These are phyloP conservation scores for Hypocryptadius cinnamomeus DNA, from an alignment of 2,113 vertebrate genomes.

Conservation along the genomic window DNA sequence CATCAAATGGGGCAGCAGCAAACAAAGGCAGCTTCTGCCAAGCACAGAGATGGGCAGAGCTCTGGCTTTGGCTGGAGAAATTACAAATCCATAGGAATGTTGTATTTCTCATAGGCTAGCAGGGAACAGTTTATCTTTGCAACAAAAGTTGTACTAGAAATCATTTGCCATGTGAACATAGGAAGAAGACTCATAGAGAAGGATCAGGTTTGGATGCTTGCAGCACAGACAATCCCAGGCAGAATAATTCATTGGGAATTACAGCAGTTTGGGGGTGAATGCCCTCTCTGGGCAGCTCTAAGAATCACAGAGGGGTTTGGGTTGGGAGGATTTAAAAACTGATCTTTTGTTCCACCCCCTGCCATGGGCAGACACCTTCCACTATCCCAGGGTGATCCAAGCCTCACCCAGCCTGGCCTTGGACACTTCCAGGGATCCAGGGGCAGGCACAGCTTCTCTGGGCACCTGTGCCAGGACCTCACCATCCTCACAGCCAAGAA, in stretches of 20 bases:
- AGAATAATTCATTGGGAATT: not conserved
- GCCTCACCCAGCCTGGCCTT: accelerated
- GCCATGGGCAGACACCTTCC: not conserved
- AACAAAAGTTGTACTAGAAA: not conserved
- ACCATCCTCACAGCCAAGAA: not conserved
- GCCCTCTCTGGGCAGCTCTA: not conserved
- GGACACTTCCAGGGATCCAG: not conserved
- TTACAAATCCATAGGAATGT: accelerated
- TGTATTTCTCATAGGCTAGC: not conserved
- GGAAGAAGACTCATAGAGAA: not conserved
- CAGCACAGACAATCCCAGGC: not conserved
- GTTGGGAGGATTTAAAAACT: not conserved
- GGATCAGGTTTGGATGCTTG: not conserved
- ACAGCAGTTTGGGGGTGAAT: not conserved
- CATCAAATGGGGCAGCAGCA: not conserved
- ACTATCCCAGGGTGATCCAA: accelerated
- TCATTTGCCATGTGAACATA: accelerated
- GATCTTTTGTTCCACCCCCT: not conserved
- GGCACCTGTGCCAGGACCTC: accelerated
- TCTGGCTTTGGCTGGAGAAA: not conserved
- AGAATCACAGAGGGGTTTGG: not conserved
- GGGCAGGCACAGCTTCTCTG: not conserved
- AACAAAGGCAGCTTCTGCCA: not conserved
- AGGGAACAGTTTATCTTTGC: accelerated
- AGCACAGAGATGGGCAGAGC: not conserved